These are phyloP conservation scores for Zaprionus africanus DNA, from an alignment of 1,140 invertebrate genomes.

Conservation along the genomic window DNA sequence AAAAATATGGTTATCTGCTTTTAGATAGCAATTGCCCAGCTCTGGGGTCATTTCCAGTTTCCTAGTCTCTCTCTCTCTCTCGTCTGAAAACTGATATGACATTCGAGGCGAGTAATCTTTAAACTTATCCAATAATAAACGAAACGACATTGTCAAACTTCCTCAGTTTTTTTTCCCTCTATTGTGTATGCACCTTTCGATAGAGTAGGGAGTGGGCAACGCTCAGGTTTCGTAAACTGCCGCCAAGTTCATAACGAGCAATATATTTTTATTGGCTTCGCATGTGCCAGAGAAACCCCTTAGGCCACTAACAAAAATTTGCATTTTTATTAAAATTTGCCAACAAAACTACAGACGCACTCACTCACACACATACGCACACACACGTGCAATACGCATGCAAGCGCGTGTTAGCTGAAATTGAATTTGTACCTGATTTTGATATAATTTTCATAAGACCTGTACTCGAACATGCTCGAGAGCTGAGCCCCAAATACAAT, in stretches of 20 bases:
- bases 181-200: slow-evolving; percentile 14
- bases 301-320: slow-evolving; percentile 70
- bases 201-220: background rate
- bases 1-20: slow-evolving; percentile 14
- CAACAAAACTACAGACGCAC: slow-evolving; percentile 45
- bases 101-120: slow-evolving; percentile 48
- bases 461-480: background rate
- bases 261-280: slow-evolving; percentile 77
- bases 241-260: slow-evolving; percentile 75
- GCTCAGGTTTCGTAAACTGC: slow-evolving; percentile 57
- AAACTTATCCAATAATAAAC: slow-evolving; percentile 36
- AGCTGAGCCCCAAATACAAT: background rate
- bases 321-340: slow-evolving; percentile 78
- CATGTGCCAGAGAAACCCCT: slow-evolving; percentile 64
- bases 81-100: slow-evolving; percentile 54
- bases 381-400: background rate
- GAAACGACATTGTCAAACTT: slow-evolving; percentile 39
- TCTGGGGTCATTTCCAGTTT: slow-evolving; percentile 6
- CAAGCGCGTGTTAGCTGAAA: slow-evolving; percentile 37
- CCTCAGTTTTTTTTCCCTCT: slow-evolving; percentile 30
- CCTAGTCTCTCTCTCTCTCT: slow-evolving; percentile 12
- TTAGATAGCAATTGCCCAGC: slow-evolving; percentile 11
- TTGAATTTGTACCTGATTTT: slow-evolving; percentile 68
- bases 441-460: slow-evolving; percentile 25
- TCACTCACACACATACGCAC: slow-evolving; percentile 10